Evolutionary conservation across 2,888 invertebrate genomes (phyloP), one percentile per base, ranked within the genome.

Genomic region (Caenorhabditis angaria): DNA sequence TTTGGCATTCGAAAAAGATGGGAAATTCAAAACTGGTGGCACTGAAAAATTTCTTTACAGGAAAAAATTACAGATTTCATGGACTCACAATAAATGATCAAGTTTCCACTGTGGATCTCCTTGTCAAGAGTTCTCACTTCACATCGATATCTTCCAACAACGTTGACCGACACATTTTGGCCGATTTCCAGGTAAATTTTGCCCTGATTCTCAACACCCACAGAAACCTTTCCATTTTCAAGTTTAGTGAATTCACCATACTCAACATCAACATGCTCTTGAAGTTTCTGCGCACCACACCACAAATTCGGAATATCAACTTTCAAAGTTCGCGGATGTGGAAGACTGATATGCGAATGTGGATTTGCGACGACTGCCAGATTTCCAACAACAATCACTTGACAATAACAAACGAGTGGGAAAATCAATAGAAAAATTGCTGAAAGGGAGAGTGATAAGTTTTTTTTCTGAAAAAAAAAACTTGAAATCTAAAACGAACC

Each of bases 181-280:
- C 73, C 77, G 2, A 77, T 68, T 25, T 79, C 72, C 32, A 79
- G 48, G 41, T 63, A 75, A 1, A 67, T 73, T 29, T 75, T 77
- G 24, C 70, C 70, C 10, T 65, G 65, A 6, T 71, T 61, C 14
- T 73, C 65, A 8, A 22, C 60, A 8, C 75, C 79, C 20, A 64
- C 62, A 55, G 77, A 77, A 8, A 77, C 77, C 47, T 78, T 79
- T 59, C 77, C 77, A 61, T 77, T 77, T 1, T 59, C 29, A 0
- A 75, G 60, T 35, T 75, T 32, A 6, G 73, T 72, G 57, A 79
- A 79, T 60, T 79, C 77, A 2, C 79, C 79, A 50, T 77, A 79
- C 20, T 72, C 70, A 24, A 75, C 70, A 18, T 74, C 59, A 8
- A 77, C 47, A 24, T 77, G 66, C 25, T 77, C 75, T 24, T 75